These are phyloP conservation scores for Monodelphis domestica DNA, from an alignment of 2,797 vertebrate genomes.

Conservation along the genomic window DNA sequence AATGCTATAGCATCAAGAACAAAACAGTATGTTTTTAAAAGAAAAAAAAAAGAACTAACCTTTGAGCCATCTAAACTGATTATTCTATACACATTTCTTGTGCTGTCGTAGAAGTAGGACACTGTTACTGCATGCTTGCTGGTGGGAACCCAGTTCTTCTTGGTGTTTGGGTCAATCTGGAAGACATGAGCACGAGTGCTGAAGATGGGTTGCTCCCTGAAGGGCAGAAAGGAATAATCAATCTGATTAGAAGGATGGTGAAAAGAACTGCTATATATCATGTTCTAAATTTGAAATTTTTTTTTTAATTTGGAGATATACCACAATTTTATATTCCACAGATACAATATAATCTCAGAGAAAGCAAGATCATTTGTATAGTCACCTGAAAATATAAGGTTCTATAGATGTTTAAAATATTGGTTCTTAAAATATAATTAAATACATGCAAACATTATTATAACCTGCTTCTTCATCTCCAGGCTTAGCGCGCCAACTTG, in stretches of 20 bases:
- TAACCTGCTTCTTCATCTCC: background rate
- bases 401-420: background rate
- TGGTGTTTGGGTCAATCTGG: constrained; percentile 99
- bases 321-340: background rate
- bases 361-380: background rate
- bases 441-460: background rate
- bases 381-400: background rate
- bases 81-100: constrained; percentile 98
- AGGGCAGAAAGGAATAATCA: constrained; percentile 84
- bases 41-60: constrained; percentile 86
- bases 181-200: constrained; percentile 99
- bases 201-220: constrained; percentile 99
- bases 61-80: constrained; percentile 99
- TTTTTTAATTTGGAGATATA: background rate
- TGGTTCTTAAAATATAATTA: background rate
- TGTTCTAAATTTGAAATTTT: too few species aligned
- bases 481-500: background rate
- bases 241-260: constrained; percentile 18
- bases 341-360: background rate
- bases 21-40: constrained; percentile 37
- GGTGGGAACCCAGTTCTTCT: constrained; percentile 99
- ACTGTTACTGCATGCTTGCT: constrained; percentile 99
- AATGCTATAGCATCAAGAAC: constrained; percentile 20
- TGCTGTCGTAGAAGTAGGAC: constrained; percentile 99
- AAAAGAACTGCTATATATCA: background rate